Evolutionary conservation across 2,113 vertebrate species (phyloP).

Genomic region (Passer domesticus): DNA sequence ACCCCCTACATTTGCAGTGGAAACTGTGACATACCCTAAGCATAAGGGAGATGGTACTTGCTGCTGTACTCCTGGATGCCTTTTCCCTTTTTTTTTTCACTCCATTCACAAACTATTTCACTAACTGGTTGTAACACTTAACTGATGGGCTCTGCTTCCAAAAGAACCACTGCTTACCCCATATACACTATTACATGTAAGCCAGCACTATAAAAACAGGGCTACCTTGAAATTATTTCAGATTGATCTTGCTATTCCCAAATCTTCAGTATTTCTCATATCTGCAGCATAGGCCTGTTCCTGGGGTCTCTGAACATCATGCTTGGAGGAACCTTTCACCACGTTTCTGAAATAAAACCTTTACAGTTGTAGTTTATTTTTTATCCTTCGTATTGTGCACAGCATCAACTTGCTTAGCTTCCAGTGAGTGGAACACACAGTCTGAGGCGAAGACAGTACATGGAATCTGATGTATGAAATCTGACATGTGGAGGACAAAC

Average conservation of each 20-base stretch:
- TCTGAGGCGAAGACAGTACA: background rate
- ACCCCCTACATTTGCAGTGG: rapidly evolving
- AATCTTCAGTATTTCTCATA: background rate
- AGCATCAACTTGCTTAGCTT: background rate
- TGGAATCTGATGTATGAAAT: background rate
- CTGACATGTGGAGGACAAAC: background rate
- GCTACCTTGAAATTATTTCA: background rate
- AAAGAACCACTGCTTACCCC: background rate
- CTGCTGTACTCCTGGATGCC: background rate
- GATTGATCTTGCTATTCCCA: background rate
- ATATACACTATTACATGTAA: background rate
- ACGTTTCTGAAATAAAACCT: background rate
- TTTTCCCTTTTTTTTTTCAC: background rate
- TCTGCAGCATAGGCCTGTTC: background rate
- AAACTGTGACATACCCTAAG: background rate
- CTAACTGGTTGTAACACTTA: background rate
- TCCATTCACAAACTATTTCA: background rate
- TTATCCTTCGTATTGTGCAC: background rate
- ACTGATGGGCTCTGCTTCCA: background rate
- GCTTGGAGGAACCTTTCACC: background rate
- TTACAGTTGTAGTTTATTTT: background rate
- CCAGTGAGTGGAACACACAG: background rate
- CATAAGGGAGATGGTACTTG: rapidly evolving
- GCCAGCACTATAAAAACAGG: background rate
- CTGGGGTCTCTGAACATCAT: background rate